Evolutionary conservation across 2,113 vertebrate species (phyloP).

Genomic region (Girardinichthys multiradiatus): DNA sequence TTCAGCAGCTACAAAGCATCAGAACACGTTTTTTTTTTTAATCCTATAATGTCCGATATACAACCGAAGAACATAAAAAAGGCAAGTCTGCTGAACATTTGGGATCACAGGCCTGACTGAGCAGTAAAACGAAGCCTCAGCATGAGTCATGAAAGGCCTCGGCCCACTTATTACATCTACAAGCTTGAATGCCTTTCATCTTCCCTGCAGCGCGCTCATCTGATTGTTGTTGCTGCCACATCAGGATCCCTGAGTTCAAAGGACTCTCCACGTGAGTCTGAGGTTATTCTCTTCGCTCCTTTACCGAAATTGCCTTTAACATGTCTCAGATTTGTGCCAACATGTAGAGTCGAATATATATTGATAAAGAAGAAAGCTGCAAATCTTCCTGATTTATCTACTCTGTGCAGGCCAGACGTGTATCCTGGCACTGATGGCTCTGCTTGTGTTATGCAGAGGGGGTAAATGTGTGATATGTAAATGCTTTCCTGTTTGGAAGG

Average conservation of each 20-base stretch:
- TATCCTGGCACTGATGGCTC: slow-evolving; percentile 17
- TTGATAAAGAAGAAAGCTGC: slow-evolving; percentile 26
- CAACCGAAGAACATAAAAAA: background rate
- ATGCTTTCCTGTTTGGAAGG: slow-evolving; percentile 49
- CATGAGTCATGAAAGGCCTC: slow-evolving; percentile 61
- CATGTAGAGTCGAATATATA: slow-evolving; percentile 28
- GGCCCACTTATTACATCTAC: slow-evolving; percentile 66
- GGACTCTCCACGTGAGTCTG: slow-evolving; percentile 47
- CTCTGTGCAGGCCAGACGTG: slow-evolving; percentile 18
- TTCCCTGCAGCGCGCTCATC: slow-evolving; percentile 44
- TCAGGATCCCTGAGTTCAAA: slow-evolving; percentile 61
- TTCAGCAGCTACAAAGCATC: background rate
- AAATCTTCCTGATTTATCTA: slow-evolving; percentile 15
- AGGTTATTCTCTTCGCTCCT: slow-evolving; percentile 38
- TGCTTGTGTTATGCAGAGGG: slow-evolving; percentile 35
- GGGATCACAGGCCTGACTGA: slow-evolving; percentile 57
- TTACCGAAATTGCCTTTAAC: slow-evolving; percentile 46
- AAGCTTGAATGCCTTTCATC: slow-evolving; percentile 69
- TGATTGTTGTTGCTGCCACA: slow-evolving; percentile 62
- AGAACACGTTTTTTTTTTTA: background rate
- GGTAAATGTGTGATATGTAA: slow-evolving; percentile 60
- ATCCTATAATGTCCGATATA: background rate
- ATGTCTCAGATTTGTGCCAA: slow-evolving; percentile 30
- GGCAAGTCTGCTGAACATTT: slow-evolving; percentile 45
- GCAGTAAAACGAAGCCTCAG: slow-evolving; percentile 46